Evolutionary conservation across 1,140 invertebrate genomes (phyloP), one percentile per base, ranked within the genome.

Genomic region (Bombyx mandarina): DNA sequence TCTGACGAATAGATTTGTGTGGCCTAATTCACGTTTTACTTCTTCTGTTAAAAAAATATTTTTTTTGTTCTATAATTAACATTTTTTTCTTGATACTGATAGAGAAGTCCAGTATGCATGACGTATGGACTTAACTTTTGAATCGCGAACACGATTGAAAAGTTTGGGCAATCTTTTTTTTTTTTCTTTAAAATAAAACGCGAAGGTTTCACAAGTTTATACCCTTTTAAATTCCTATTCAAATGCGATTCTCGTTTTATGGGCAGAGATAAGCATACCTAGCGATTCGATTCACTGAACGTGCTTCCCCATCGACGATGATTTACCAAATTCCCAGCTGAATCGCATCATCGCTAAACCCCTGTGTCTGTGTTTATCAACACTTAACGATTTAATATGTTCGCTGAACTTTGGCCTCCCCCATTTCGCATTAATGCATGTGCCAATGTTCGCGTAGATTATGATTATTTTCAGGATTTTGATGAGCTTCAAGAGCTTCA

Each of bases 351-450:
- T 79, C 71, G 67, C 59, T 67, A 67, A 68, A 62, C 74, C 74
- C 77, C 73, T 65, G 58, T 74, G 79, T 80, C 78, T 81, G 73
- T 83, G 78, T 83, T 83, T 81, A 83, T 83, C 80, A 81, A 81
- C 80, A 83, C 80, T 83, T 83, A 83, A 78, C 80, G 78, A 81
- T 83, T 83, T 81, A 83, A 83, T 83, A 83, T 81, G 76, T 74
- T 71, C 79, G 62, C 65, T 75, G 67, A 79, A 76, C 73, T 67
- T 60, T 73, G 57, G 65, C 56, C 62, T 71, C 67, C 71, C 75
- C 47, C 69, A 71, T 61, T 58, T 60, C 51, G 56, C 52, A 69
- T 73, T 71, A 66, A 67, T 70, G 72, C 66, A 71, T 68, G 73
- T 68, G 52, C 60, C 61, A 63, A 63, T 66, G 60, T 69, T 62